Conservation (phyloP, 2,113 vertebrate species). For the Syngnathus typhle region DNA sequence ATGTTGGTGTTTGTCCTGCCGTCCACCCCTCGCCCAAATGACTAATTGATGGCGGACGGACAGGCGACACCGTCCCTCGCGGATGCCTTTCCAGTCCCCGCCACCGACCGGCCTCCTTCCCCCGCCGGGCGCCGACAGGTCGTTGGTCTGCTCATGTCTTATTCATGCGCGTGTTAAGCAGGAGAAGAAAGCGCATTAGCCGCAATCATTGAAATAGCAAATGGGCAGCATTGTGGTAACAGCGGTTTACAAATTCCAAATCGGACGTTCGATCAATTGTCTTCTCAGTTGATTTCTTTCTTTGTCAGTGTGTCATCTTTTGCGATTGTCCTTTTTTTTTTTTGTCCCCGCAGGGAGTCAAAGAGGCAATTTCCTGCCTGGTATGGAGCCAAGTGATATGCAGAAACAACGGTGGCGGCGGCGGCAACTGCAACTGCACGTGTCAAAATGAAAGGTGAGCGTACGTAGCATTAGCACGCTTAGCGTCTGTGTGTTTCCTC, state of each 20-base stretch:
- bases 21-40: slow-evolving; percentile 38
- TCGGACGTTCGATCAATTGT: too few relatives aligned
- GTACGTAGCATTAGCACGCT: too few relatives aligned
- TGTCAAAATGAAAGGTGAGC: slow-evolving; percentile 2
- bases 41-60: slow-evolving; percentile 32
- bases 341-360: too few relatives aligned
- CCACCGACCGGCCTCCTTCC: slow-evolving; percentile 26
- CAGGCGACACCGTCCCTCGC: slow-evolving; percentile 58
- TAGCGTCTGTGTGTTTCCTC: too few relatives aligned
- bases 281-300: not conserved
- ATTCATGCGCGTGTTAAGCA: slow-evolving; percentile 52
- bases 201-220: too few relatives aligned
- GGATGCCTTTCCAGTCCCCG: slow-evolving; percentile 50
- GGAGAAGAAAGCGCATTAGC: slow-evolving; percentile 42
- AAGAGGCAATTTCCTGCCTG: not conserved
- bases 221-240: too few relatives aligned
- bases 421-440: not conserved
- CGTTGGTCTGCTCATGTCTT: slow-evolving; percentile 50
- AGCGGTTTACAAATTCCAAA: too few relatives aligned
- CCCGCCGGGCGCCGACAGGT: slow-evolving; percentile 21
- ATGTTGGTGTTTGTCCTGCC: slow-evolving; percentile 28
- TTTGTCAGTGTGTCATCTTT: not conserved
- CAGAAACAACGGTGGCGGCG: not conserved
- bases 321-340: not conserved
- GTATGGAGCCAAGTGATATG: not conserved